Evolutionary conservation across 2,888 invertebrate genomes (phyloP).

Genomic region (Archaeoteleia sp.): DNA sequence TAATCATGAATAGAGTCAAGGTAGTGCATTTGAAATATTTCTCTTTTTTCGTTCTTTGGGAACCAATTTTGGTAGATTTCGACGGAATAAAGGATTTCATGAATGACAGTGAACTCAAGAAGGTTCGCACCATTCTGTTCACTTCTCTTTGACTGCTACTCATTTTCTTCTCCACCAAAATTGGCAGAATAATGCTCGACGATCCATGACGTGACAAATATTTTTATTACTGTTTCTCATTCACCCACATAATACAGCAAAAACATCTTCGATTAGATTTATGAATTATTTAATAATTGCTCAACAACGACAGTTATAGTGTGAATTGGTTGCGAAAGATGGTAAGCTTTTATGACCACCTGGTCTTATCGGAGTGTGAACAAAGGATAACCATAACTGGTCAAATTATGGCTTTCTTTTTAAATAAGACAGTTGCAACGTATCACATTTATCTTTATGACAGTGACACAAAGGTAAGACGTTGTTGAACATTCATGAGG

Average conservation of each 20-base stretch:
- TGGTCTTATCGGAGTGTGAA: constrained; percentile 25
- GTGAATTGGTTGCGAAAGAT: constrained; percentile 13
- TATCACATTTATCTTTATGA: constrained; percentile 41
- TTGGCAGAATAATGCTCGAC: constrained; percentile 1
- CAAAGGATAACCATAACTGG: constrained; percentile 20
- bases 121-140: constrained; percentile 45
- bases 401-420: constrained; percentile 28
- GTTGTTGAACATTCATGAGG: constrained; percentile 33
- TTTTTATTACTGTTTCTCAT: constrained; percentile 7
- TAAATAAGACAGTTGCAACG: constrained; percentile 25
- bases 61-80: constrained; percentile 64
- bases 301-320: constrained; percentile 3
- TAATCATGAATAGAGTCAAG: too few relatives aligned
- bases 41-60: constrained; percentile 62
- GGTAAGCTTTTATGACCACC: constrained; percentile 12
- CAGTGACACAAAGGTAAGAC: constrained; percentile 43
- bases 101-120: constrained; percentile 63
- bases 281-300: constrained; percentile 21
- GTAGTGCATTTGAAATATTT: constrained; percentile 52
- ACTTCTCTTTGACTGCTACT: constrained; percentile 15
- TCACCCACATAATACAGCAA: background rate
- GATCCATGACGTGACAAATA: constrained; percentile 6
- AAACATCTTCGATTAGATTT: background rate
- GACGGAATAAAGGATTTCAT: constrained; percentile 63
- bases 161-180: constrained; percentile 13